A percentile compares a stretch with the other conserved stretches of the same genome.
Evolutionary conservation across 2,113 vertebrate species (phyloP).

Genomic region (Pipra filicauda): DNA sequence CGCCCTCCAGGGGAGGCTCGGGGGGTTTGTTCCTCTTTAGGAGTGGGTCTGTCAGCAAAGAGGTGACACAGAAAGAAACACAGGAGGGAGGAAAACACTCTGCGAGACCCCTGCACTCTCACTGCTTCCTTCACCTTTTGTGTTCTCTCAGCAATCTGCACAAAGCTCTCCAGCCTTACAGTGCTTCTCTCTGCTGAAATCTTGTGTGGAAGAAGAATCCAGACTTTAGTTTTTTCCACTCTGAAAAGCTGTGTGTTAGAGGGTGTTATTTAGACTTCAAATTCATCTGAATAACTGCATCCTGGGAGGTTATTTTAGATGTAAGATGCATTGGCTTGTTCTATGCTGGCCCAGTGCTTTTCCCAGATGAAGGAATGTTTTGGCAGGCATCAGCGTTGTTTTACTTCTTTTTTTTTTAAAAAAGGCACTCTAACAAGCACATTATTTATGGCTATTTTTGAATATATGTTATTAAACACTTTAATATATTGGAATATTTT

Average conservation of each 20-base stretch:
- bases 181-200: not conserved
- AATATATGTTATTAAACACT: slow-evolving; percentile 7
- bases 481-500: not conserved
- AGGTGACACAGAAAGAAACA: not conserved
- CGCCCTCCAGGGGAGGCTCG: not conserved
- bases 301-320: slow-evolving; percentile 2
- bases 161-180: not conserved
- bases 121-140: not conserved
- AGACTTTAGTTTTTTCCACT: not conserved
- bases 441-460: slow-evolving; percentile 14
- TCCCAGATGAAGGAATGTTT: slow-evolving; percentile 33
- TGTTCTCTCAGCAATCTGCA: accelerated
- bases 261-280: not conserved
- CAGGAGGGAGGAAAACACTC: not conserved
- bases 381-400: not conserved
- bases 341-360: not conserved
- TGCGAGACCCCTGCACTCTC: not conserved
- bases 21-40: not conserved
- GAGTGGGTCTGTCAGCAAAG: not conserved
- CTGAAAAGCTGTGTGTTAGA: not conserved
- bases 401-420: not conserved
- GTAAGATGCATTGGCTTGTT: not conserved
- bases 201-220: accelerated
- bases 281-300: not conserved
- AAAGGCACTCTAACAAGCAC: not conserved